Evolutionary conservation across 2,113 vertebrate species (phyloP), one percentile per base, ranked within the genome.

Genomic region (Oryzias celebensis): DNA sequence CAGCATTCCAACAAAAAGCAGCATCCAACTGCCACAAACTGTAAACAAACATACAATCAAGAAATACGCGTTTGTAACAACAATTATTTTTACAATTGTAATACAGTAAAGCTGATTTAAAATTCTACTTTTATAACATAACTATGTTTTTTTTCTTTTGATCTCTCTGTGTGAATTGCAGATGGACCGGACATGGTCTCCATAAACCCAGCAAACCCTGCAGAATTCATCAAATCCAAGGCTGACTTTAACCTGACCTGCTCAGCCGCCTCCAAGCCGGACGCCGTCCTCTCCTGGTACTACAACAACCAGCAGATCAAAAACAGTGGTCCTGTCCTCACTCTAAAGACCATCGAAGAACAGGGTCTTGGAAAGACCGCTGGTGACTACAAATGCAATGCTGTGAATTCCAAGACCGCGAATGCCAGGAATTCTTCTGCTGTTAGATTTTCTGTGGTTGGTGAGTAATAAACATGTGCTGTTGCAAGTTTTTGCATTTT

Each of bases 171-270:
- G 6, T 62, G 15, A 31, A 65, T 56, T 65, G 28, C 71, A 93
- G 92, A 90, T 14, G 92, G 92, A 28, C 92, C 92, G 0, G 92
- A 91, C 0, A 2, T 6, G 0, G 45, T 85, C 45, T 7, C 3
- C 15, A 17, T 86, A 57, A 57, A 1, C 0, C 54, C 77, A 4
- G 0, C 10, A 0, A 64, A 41, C 0, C 0, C 7, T 1, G 5
- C 14, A 0, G 0, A 1, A 3, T 50, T 58, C 24, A 3, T 88
- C 8, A 2, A 1, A 8, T 42, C 71, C 15, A 78, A 77, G 1
- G 78, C 83, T 5, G 49, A 63, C 63, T 56, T 92, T 64, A 90
- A n/a, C 22, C 45, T 93, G 47, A 41, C 73, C 2, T 93, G 92
- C 52, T 71, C 77, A 0, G 49, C 85, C 5, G 0, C 0, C 3